Conservation (phyloP, 2,797 vertebrate species). For the Sternotherus odoratus region DNA sequence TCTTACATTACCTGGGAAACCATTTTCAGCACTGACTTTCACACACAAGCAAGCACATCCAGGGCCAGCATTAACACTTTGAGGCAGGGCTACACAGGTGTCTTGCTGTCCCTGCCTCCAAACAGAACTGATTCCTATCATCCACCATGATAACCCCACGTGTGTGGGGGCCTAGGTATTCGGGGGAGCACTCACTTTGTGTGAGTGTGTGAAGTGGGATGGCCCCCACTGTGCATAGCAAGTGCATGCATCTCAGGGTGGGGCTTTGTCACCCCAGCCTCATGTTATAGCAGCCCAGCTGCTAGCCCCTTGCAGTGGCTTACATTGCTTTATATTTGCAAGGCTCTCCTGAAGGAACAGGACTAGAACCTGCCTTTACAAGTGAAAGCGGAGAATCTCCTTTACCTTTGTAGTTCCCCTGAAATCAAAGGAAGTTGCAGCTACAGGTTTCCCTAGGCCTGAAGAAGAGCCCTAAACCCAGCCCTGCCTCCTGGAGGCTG, state of each 20-base stretch:
- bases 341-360: neutral
- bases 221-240: neutral
- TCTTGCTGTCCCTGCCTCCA: neutral
- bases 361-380: neutral
- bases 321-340: neutral
- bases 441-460: neutral
- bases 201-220: neutral
- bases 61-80: neutral
- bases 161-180: neutral
- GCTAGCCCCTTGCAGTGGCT: fast-evolving
- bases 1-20: neutral
- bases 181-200: neutral
- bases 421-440: neutral
- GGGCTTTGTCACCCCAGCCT: neutral
- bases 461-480: neutral
- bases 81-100: neutral
- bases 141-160: neutral
- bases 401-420: neutral
- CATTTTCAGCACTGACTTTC: neutral
- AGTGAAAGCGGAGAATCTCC: neutral
- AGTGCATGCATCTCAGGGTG: neutral
- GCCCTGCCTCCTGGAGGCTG: neutral
- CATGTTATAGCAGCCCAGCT: fast-evolving
- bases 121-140: neutral
- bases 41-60: neutral